phyloP scores from a whole-genome alignment of 2,797 vertebrate species.

The Gephyroberyx darwinii region DNA sequence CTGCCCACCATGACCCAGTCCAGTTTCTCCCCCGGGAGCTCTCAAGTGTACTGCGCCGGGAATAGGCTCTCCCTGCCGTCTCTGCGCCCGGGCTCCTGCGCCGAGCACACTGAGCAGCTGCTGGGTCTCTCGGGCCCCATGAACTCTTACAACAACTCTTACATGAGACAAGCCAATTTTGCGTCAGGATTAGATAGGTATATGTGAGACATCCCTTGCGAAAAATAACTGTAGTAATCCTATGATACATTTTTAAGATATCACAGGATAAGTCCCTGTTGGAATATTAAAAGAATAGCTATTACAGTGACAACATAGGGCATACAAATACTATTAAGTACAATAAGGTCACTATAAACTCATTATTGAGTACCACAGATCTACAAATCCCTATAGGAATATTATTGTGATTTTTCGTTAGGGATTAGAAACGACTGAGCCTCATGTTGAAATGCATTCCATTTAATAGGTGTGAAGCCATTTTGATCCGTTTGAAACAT shows the following conservation, averaged over 20 bases:
- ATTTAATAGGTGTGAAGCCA: slow-evolving; percentile 65
- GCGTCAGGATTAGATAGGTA: slow-evolving; percentile 90
- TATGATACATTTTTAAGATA: not conserved
- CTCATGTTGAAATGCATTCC: slow-evolving; percentile 55
- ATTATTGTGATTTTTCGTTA: slow-evolving; percentile 6
- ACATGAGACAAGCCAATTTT: slow-evolving; percentile 90
- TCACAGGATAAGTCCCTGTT: not conserved
- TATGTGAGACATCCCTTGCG: slow-evolving; percentile 76
- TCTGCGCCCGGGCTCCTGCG: slow-evolving; percentile 82
- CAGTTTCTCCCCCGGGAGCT: slow-evolving; percentile 84
- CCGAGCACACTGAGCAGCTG: slow-evolving; percentile 89
- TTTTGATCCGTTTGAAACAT: slow-evolving; percentile 61
- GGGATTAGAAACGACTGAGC: slow-evolving; percentile 42
- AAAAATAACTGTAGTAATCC: no score
- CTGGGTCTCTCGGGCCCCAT: slow-evolving; percentile 83
- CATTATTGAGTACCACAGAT: not conserved
- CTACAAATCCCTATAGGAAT: not conserved
- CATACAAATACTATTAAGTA: no score
- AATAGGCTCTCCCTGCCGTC: slow-evolving; percentile 84
- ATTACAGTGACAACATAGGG: no score
- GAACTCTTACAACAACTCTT: slow-evolving; percentile 86
- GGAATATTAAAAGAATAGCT: not conserved
- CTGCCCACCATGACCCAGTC: slow-evolving; percentile 82
- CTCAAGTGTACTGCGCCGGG: slow-evolving; percentile 86
- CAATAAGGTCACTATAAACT: not conserved